Base-by-base conservation (phyloP, 37 sponge, comb jelly and placozoan genomes). In the Spongilla lacustris region DNA sequence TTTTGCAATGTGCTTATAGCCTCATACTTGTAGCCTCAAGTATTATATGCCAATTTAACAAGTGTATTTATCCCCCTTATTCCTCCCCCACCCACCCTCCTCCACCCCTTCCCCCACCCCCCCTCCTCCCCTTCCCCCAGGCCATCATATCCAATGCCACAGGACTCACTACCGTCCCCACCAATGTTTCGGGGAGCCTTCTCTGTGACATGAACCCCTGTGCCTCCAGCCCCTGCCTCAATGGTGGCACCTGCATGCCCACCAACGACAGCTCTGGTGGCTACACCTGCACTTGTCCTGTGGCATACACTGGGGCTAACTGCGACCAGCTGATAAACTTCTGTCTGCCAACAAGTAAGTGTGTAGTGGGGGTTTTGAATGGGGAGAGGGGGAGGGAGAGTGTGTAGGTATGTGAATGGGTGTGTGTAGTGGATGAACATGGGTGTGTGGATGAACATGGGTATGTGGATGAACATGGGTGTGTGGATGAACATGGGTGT, bases 401-500 rank as follows among this genome's bases (percentile, higher is more conserved):
- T 41, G 41, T 41, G 41, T 41, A 6, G 41, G 41, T 41, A 41
- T 41, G 41, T 41, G 41, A 9, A 6, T 41, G 41, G 3, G 6
- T 41, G 41, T 41, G 41, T 41, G 41, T 58, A 46, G 46, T 46
- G 46, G 46, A 10, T 46, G 46, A 46, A 46, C 46, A 46, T 10
- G 8, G 8, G 46, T 8, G 8, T 46, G 46, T 46, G 8, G 46
- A 46, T 8, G 8, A 8, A 46, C 46, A 4, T 10, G 46, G 46
- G 8, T 10, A 46, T 46, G 46, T n/a, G n/a, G n/a, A n/a, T 77
- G 78, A 41, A 49, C 36, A 49, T 77, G 78, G 36, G 78, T 38
- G 78, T 77, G 78, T 77, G 78, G 35, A 49, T 77, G 78, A n/a
- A n/a, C n/a, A n/a, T n/a, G n/a, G n/a, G n/a, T n/a, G n/a, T 76